phyloP scores from a whole-genome alignment of 2,888 invertebrate species.

The Osmoderma eremita region DNA sequence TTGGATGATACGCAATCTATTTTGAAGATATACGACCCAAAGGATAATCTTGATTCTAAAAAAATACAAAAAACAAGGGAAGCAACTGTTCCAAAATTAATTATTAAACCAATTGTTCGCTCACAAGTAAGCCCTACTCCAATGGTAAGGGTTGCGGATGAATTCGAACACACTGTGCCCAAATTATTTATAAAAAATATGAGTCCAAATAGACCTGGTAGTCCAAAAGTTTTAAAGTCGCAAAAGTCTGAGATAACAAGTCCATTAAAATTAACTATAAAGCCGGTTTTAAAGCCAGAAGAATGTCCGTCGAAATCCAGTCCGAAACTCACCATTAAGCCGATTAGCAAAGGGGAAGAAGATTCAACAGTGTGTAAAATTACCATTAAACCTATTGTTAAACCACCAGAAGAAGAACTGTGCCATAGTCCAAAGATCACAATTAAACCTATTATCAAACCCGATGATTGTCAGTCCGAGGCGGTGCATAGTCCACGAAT shows the following conservation, averaged over 20 bases:
- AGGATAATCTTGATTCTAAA: constrained; percentile 45
- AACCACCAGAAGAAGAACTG: constrained; percentile 39
- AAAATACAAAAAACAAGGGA: constrained; percentile 45
- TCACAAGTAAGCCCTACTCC: constrained; percentile 26
- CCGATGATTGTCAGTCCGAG: constrained; percentile 53
- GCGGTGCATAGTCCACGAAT: constrained; percentile 64
- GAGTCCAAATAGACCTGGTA: constrained; percentile 37
- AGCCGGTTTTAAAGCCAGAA: constrained; percentile 61
- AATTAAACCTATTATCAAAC: constrained; percentile 68
- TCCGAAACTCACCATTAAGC: constrained; percentile 45
- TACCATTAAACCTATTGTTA: constrained; percentile 47
- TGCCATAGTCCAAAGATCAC: constrained; percentile 64
- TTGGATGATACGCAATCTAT: constrained; percentile 57
- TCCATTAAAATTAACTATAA: constrained; percentile 56
- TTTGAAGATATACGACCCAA: constrained; percentile 60
- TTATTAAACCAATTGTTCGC: constrained; percentile 48
- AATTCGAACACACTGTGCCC: constrained; percentile 40
- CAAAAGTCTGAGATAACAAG: constrained; percentile 45
- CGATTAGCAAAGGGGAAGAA: constrained; percentile 38
- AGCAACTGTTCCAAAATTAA: constrained; percentile 39
- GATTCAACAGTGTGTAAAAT: constrained; percentile 39
- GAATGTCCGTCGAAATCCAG: constrained; percentile 50
- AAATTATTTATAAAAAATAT: constrained; percentile 55
- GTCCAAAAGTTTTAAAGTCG: constrained; percentile 37
- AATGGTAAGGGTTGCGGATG: constrained; percentile 11